Percentiles rank a stretch among this genome's conserved stretches.
These are phyloP conservation scores for Neomicropteryx cornuta DNA, from an alignment of 1,140 invertebrate genomes.

Conservation along the genomic window DNA sequence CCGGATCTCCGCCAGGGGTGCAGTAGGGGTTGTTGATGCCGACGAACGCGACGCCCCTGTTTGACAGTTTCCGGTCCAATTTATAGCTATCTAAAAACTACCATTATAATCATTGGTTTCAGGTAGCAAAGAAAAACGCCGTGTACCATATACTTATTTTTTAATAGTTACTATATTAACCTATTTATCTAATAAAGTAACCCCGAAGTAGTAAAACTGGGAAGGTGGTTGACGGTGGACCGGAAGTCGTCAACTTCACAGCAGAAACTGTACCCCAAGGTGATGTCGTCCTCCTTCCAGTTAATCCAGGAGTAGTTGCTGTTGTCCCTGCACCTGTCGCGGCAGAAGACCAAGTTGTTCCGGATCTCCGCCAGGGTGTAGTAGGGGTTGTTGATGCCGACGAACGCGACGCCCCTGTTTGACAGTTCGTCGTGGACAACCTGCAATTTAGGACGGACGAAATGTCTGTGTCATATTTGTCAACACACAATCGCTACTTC, in stretches of 20 bases:
- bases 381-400: slow-evolving; percentile 55
- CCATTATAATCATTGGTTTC: too few relatives aligned
- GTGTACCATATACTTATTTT: too few relatives aligned
- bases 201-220: slow-evolving; percentile 31
- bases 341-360: slow-evolving; percentile 40
- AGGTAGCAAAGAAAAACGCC: too few relatives aligned
- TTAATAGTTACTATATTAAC: too few relatives aligned
- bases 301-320: slow-evolving; percentile 41
- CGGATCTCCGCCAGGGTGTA: slow-evolving; percentile 26
- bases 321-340: slow-evolving; percentile 39
- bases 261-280: slow-evolving; percentile 51
- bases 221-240: slow-evolving; percentile 37
- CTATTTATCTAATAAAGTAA: too few relatives aligned
- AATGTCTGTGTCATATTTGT: too few relatives aligned
- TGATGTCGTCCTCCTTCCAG: slow-evolving; percentile 36
- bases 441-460: too few relatives aligned
- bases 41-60: slow-evolving; percentile 44
- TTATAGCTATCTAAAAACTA: too few relatives aligned
- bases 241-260: slow-evolving; percentile 50
- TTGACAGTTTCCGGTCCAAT: too few relatives aligned
- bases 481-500: too few relatives aligned
- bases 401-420: slow-evolving; percentile 42
- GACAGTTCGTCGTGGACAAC: slow-evolving; percentile 41
- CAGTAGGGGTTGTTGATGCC: slow-evolving; percentile 54
- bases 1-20: slow-evolving; percentile 23